Evolutionary conservation across 2,113 vertebrate species (phyloP), one percentile per base, ranked within the genome.

Genomic region (Malaclemys terrapin): DNA sequence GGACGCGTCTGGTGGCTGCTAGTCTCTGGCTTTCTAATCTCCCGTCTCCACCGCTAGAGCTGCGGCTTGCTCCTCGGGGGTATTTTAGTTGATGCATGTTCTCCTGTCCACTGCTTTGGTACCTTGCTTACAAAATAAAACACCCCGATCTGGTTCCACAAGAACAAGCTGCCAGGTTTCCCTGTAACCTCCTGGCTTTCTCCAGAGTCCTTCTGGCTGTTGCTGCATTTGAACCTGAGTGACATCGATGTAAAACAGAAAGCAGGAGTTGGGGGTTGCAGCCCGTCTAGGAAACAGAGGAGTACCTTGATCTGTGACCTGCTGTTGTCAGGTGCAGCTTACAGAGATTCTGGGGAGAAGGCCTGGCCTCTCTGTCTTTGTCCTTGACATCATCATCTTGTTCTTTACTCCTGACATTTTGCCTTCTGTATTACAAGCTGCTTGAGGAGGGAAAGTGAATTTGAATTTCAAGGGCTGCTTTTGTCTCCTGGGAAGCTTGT

Each of bases 211-310:
- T 42, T 72, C 42, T 59, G 80, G 38, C 52, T 5, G 62, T 50
- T 16, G 24, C 84, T 13, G 10, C 17, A 1, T 31, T 22, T 27
- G 2, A 14, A 42, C 3, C 3, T 1, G 72, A 50, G 35, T 31
- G 38, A 75, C 29, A 45, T 5, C 69, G 8, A 54, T 12, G 20
- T 59, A 50, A 45, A 78, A 4, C 0, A 0, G 35, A 47, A 65
- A 49, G 65, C 3, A 0, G 19, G 45, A 1, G 49, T 0, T 0
- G 19, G 2, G 17, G 78, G 59, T 49, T 16, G 13, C 20, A 57
- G 42, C 27, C 17, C 11, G 42, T 54, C 49, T 25, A 53, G 47
- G 31, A 69, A 53, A 52, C 20, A 13, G 47, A 27, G 35, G 11
- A 27, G 20, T 38, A 35, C 27, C 8, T 25, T 62, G 20, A 10